Evolutionary conservation across 2,797 vertebrate species (phyloP).

Genomic region (Xiphorhynchus erythropygius): DNA sequence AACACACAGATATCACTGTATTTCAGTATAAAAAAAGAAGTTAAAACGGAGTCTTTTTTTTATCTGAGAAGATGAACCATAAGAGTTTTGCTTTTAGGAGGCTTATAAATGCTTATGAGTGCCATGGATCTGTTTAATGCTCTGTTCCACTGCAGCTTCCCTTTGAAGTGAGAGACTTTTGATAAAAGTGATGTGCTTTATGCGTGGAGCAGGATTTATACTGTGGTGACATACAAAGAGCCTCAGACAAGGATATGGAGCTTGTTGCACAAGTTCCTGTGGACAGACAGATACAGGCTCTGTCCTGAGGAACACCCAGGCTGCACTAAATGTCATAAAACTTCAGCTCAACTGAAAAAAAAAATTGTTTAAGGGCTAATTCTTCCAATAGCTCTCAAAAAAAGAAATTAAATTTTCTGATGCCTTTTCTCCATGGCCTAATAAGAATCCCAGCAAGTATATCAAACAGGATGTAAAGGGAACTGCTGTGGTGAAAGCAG

Average conservation of each 20-base stretch:
- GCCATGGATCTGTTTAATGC: background rate
- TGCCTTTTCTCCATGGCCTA: background rate
- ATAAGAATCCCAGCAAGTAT: background rate
- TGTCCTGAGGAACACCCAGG: background rate
- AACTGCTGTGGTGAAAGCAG: background rate
- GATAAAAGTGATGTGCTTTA: background rate
- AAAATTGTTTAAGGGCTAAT: background rate
- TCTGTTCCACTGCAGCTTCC: background rate
- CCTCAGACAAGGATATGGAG: background rate
- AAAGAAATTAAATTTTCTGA: background rate
- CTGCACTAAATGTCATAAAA: background rate
- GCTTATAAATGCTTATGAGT: conserved; percentile 26
- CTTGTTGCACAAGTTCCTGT: background rate
- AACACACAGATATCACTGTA: background rate
- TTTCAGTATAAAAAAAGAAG: background rate
- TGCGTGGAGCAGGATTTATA: background rate
- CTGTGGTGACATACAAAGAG: background rate
- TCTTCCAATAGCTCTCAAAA: background rate
- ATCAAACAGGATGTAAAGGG: background rate
- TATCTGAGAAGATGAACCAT: background rate
- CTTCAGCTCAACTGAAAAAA: background rate
- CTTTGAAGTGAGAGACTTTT: conserved; percentile 41
- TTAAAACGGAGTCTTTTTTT: background rate
- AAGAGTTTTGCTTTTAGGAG: background rate
- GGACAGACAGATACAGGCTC: background rate